Evolutionary conservation across 2,888 invertebrate species (phyloP).

Genomic region (Lypha dubia): DNA sequence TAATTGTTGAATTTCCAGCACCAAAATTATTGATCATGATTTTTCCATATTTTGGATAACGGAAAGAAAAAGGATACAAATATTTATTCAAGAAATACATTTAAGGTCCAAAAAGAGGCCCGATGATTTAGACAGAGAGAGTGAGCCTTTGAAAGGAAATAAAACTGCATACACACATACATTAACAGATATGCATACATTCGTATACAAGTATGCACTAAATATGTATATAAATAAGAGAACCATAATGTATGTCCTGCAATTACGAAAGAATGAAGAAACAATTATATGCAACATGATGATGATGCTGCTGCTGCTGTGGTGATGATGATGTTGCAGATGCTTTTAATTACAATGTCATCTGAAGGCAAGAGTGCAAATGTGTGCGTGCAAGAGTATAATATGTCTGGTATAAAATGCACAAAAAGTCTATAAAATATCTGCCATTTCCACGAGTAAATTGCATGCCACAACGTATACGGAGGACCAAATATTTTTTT

Average conservation of each 20-base stretch:
- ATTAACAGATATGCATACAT: too few species aligned
- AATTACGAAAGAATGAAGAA: conserved; percentile 49
- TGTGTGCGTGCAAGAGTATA: conserved; percentile 5
- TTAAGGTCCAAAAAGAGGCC: too few species aligned
- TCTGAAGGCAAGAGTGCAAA: conserved; percentile 30
- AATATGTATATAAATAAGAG: background rate
- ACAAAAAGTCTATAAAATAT: conserved; percentile 18
- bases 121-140: too few species aligned
- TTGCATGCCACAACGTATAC: background rate
- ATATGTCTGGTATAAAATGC: background rate
- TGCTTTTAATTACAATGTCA: conserved; percentile 69
- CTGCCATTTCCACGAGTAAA: conserved; percentile 23
- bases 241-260: background rate
- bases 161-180: conserved; percentile 3
- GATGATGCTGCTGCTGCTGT: background rate
- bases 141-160: too few species aligned
- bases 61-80: too few species aligned
- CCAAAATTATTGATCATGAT: too few species aligned
- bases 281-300: conserved; percentile 28
- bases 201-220: background rate
- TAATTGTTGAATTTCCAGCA: too few species aligned
- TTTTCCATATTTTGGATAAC: too few species aligned
- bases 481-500: conserved; percentile 11
- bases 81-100: too few species aligned
- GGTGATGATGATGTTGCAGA: conserved; percentile 28